Evolutionary conservation across 1,140 invertebrate genomes (phyloP).

Genomic region (Hesperophylax magnus): DNA sequence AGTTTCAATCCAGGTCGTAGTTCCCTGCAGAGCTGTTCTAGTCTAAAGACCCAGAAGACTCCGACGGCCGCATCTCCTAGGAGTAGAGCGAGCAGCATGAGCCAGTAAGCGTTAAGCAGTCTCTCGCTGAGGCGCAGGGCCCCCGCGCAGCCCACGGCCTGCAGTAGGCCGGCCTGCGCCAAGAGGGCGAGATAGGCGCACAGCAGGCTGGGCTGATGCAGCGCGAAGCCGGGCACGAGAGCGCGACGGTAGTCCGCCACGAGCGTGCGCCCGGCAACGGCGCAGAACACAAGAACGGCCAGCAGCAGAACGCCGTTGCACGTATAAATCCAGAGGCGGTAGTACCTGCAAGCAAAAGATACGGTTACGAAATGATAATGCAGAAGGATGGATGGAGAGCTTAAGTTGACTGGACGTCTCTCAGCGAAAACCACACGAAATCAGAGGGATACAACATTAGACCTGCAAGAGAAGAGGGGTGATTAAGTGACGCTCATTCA

Average conservation of each 20-base stretch:
- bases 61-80: slow-evolving; percentile 88
- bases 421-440: no score
- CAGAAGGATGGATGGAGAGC: no score
- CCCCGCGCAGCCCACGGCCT: slow-evolving; percentile 84
- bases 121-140: slow-evolving; percentile 84
- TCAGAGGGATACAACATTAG: no score
- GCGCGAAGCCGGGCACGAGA: slow-evolving; percentile 80
- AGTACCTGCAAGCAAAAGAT: slow-evolving; percentile 71
- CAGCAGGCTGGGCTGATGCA: slow-evolving; percentile 84
- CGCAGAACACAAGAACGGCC: slow-evolving; percentile 84
- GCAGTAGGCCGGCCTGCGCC: slow-evolving; percentile 79
- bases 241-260: slow-evolving; percentile 78
- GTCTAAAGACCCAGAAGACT: slow-evolving; percentile 89
- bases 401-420: no score
- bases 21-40: slow-evolving; percentile 81
- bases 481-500: no score
- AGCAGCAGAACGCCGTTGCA: slow-evolving; percentile 90
- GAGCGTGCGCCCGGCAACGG: slow-evolving; percentile 81
- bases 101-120: slow-evolving; percentile 88
- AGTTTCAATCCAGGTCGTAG: slow-evolving; percentile 78
- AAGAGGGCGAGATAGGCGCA: slow-evolving; percentile 87
- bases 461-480: no score
- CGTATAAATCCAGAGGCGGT: slow-evolving; percentile 93
- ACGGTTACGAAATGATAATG: no score
- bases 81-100: slow-evolving; percentile 83